Evolutionary conservation across 2,113 vertebrate species (phyloP).

Genomic region (Deroptyus accipitrinus): DNA sequence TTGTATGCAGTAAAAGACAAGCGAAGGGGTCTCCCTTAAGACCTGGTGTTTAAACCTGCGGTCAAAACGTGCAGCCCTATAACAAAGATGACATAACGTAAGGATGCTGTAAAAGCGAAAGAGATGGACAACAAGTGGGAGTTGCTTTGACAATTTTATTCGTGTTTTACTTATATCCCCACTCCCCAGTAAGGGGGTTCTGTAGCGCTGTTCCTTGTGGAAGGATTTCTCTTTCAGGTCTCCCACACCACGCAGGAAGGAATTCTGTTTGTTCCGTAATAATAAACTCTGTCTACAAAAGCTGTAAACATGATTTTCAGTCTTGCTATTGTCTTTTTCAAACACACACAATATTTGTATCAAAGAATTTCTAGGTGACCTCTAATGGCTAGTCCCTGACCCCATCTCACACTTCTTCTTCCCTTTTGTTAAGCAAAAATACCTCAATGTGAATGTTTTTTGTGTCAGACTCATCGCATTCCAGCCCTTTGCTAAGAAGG

Average conservation of each 20-base stretch:
- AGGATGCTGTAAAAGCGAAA: neutral
- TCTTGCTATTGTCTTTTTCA: neutral
- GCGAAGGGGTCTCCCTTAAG: neutral
- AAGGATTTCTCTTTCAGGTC: slow-evolving; percentile 33
- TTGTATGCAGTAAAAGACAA: neutral
- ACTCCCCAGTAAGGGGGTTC: slow-evolving; percentile 48
- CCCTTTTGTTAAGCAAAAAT: neutral
- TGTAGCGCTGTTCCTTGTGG: neutral
- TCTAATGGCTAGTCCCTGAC: neutral
- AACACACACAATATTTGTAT: neutral
- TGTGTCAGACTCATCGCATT: neutral
- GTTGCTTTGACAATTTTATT: slow-evolving; percentile 71
- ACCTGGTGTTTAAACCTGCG: neutral
- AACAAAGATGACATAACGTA: neutral
- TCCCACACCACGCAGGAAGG: slow-evolving; percentile 56
- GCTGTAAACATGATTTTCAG: slow-evolving; percentile 73
- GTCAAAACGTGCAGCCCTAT: neutral
- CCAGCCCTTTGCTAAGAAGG: neutral
- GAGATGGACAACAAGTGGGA: slow-evolving; percentile 3
- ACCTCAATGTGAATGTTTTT: neutral
- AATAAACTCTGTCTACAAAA: slow-evolving; percentile 42
- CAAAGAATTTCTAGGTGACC: neutral
- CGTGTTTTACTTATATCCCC: slow-evolving; percentile 75
- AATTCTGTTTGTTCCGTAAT: slow-evolving; percentile 41
- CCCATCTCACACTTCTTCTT: neutral